Percentiles rank a stretch among this genome's conserved stretches.
Conservation (phyloP, 2,113 vertebrate species). For the Clinocottus analis region DNA sequence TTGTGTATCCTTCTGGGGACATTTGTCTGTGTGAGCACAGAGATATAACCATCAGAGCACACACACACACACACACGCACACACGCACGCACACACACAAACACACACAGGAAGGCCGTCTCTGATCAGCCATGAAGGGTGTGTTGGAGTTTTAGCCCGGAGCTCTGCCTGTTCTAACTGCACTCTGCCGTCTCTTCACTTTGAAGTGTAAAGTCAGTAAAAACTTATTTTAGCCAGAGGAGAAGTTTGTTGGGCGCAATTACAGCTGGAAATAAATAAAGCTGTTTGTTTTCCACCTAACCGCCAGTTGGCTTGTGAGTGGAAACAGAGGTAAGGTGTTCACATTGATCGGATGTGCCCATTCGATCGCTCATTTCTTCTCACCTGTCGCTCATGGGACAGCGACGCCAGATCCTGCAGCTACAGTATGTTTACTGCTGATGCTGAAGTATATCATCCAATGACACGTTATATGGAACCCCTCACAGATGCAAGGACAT, state of each 20-base stretch:
- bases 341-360: slow-evolving; percentile 21
- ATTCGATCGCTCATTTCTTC: slow-evolving; percentile 31
- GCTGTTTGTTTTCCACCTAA: slow-evolving; percentile 35
- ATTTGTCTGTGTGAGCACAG: background rate
- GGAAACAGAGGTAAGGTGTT: slow-evolving; percentile 18
- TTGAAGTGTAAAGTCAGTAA: slow-evolving; percentile 66
- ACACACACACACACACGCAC: slow-evolving; percentile 8
- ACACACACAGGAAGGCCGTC: slow-evolving; percentile 10
- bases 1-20: background rate
- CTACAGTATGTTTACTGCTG: slow-evolving; percentile 30
- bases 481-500: slow-evolving; percentile 22
- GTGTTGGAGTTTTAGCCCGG: slow-evolving; percentile 39
- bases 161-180: slow-evolving; percentile 58
- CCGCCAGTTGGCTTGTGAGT: slow-evolving; percentile 52
- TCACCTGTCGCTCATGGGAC: background rate
- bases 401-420: slow-evolving; percentile 9
- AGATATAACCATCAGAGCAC: background rate
- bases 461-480: slow-evolving; percentile 16
- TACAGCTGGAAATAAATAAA: slow-evolving; percentile 38
- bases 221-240: slow-evolving; percentile 43
- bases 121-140: slow-evolving; percentile 55
- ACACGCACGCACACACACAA: background rate
- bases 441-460: slow-evolving; percentile 25
- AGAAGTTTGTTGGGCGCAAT: slow-evolving; percentile 36
- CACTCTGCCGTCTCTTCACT: slow-evolving; percentile 39